Evolutionary conservation across 2,113 vertebrate genomes (phyloP).

Genomic region (Cnemophilus loriae): DNA sequence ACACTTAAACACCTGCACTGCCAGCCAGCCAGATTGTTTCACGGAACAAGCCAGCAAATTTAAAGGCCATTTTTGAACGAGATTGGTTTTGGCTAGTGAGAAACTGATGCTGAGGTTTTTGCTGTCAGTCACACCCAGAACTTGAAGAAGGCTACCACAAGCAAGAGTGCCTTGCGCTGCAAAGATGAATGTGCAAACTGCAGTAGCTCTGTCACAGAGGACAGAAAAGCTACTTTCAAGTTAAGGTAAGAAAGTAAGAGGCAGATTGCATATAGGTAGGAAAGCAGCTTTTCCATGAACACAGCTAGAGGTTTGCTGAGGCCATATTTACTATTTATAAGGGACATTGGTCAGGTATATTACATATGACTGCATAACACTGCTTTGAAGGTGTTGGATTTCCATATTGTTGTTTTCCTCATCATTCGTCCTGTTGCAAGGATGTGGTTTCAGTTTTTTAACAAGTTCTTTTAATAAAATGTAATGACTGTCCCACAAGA

Average conservation of each 20-base stretch:
- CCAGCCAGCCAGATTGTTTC: constrained; percentile 56
- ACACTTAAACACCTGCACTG: constrained; percentile 19
- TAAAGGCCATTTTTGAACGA: neutral
- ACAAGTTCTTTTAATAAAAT: neutral
- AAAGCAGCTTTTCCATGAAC: neutral
- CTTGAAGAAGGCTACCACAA: neutral
- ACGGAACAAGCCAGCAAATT: constrained; percentile 59
- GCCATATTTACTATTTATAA: neutral
- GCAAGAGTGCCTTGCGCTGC: neutral
- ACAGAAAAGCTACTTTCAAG: neutral
- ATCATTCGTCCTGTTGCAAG: neutral
- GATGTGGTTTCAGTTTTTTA: neutral
- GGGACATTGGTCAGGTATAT: neutral
- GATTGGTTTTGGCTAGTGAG: constrained; percentile 9
- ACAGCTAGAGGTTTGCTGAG: neutral
- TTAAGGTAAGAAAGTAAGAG: neutral
- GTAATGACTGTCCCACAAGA: neutral
- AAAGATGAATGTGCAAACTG: neutral
- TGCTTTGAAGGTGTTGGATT: neutral
- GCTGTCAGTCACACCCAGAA: neutral
- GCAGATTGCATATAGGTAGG: neutral
- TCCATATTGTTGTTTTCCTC: neutral
- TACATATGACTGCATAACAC: neutral
- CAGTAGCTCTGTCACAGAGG: neutral
- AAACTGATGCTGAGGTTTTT: constrained; percentile 34